phyloP scores from a whole-genome alignment of 2,113 vertebrate genomes.

The Anolis carolinensis region DNA sequence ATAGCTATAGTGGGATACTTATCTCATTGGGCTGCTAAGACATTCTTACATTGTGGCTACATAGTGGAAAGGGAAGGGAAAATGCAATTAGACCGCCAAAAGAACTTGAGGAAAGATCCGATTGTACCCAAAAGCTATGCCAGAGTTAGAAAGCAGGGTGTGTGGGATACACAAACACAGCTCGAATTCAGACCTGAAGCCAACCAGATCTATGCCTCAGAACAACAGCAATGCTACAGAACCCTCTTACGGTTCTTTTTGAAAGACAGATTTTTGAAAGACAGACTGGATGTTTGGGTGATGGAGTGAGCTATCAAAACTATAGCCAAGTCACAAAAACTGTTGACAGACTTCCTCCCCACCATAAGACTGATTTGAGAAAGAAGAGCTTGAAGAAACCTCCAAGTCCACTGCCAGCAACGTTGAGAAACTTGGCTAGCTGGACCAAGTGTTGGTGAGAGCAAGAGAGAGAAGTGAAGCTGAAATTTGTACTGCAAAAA shows the following conservation, averaged over 20 bases:
- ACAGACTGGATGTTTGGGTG: background rate
- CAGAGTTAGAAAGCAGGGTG: slow-evolving; percentile 3
- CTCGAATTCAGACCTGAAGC: slow-evolving; percentile 56
- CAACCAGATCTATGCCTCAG: slow-evolving; percentile 26
- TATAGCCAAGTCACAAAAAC: rapidly evolving
- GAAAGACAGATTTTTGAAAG: slow-evolving; percentile 47
- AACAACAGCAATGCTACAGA: slow-evolving; percentile 11
- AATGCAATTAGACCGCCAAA: slow-evolving; percentile 2
- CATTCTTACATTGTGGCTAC: background rate
- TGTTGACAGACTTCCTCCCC: slow-evolving; percentile 6
- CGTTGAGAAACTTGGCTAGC: background rate
- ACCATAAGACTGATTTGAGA: background rate
- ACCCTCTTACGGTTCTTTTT: slow-evolving; percentile 29
- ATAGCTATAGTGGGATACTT: no score
- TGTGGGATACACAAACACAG: slow-evolving; percentile 43
- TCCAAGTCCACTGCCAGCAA: background rate
- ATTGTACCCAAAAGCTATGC: background rate
- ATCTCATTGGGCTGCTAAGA: background rate
- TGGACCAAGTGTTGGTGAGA: rapidly evolving
- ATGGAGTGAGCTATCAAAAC: background rate
- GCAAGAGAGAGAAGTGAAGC: background rate
- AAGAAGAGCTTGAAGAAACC: background rate
- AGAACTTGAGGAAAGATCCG: background rate
- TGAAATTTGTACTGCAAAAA: background rate
- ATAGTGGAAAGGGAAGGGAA: background rate